These are phyloP conservation scores for Leptopilina boulardi DNA, from an alignment of 1,140 invertebrate species.

Conservation along the genomic window DNA sequence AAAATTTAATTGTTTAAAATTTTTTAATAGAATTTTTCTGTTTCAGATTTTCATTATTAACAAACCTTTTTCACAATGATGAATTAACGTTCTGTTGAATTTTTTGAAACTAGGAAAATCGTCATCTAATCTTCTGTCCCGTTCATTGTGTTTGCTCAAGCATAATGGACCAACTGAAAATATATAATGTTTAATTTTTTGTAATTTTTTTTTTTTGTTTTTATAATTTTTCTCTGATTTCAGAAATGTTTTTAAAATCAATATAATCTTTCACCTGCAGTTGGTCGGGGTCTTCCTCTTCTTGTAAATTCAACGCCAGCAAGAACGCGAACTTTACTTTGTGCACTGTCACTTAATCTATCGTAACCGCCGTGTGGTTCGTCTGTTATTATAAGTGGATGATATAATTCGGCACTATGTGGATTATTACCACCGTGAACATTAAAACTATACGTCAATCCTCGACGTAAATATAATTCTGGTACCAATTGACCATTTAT, in stretches of 20 bases:
- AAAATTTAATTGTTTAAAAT: not conserved
- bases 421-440: constrained; percentile 93
- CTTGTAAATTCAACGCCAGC: constrained; percentile 91
- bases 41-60: constrained; percentile 4
- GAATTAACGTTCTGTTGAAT: constrained; percentile 86
- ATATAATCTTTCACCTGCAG: constrained; percentile 80
- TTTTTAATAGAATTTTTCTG: constrained; percentile 24
- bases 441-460: constrained; percentile 88
- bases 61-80: constrained; percentile 81
- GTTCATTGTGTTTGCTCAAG: constrained; percentile 80
- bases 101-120: constrained; percentile 87
- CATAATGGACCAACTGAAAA: constrained; percentile 86
- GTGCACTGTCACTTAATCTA: constrained; percentile 82
- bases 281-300: constrained; percentile 85
- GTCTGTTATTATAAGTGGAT: constrained; percentile 94
- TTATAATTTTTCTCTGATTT: not conserved
- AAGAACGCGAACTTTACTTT: constrained; percentile 85
- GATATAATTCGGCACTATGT: constrained; percentile 90
- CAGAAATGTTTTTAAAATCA: constrained; percentile 2
- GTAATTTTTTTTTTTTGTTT: not conserved
- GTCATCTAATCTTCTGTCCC: constrained; percentile 87
- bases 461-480: constrained; percentile 90
- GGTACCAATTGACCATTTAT: constrained; percentile 92
- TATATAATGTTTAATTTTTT: constrained; percentile 3
- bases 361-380: constrained; percentile 90